Evolutionary conservation across 2,888 invertebrate genomes (phyloP).

Genomic region (Parthenolecanium corni): DNA sequence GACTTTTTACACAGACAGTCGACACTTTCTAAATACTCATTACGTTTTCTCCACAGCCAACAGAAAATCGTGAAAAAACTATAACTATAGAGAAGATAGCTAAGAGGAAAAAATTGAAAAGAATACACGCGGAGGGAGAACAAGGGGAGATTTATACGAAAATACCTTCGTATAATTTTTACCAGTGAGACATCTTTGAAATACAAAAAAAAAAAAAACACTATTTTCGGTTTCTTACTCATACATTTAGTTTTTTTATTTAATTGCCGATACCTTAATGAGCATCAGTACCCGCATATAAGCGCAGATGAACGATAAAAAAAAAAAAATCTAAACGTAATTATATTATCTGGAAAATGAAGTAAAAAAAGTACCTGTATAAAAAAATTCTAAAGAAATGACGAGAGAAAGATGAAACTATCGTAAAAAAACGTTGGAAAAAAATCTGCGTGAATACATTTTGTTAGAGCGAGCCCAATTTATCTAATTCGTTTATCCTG

Average conservation of each 20-base stretch:
- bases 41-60: too few species aligned
- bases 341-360: neutral
- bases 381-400: constrained; percentile 11
- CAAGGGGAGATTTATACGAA: too few species aligned
- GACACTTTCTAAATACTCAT: too few species aligned
- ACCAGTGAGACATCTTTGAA: too few species aligned
- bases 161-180: too few species aligned
- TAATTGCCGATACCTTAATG: neutral
- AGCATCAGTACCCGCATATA: constrained; percentile 1
- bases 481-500: constrained; percentile 12
- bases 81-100: neutral
- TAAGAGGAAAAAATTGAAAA: neutral
- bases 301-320: neutral
- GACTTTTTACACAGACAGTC: too few species aligned
- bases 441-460: constrained; percentile 15
- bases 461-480: constrained; percentile 18
- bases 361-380: neutral
- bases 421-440: neutral
- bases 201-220: too few species aligned
- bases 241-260: neutral
- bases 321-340: neutral
- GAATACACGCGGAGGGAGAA: too few species aligned
- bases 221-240: neutral
- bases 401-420: constrained; percentile 3
- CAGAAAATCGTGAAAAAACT: too few species aligned